Base-by-base conservation (phyloP, 2,113 vertebrate species). In the Lepisosteus oculatus region DNA sequence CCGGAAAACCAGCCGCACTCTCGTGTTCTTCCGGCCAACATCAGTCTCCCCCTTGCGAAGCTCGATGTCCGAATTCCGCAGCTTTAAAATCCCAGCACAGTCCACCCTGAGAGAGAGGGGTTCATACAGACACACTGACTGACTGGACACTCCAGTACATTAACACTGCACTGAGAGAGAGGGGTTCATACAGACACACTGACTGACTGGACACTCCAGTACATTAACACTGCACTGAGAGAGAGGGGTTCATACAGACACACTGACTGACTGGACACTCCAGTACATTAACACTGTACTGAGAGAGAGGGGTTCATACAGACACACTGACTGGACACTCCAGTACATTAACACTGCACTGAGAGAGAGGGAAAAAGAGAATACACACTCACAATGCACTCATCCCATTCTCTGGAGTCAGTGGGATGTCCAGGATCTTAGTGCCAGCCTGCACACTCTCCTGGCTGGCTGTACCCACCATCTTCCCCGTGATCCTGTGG, bases 61-160 rank as follows among this genome's bases (percentile, higher is more conserved):
- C 82, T 97, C 95, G 2, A 97, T 97, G 88, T 97, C 95, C 0
- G 95, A 97, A 82, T 97, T 97, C 72, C 95, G 91, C 77, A 97
- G 85, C 84, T 97, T 97, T 80, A 97, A 85, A 75, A 97, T 97
- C 55, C 95, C 95, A 0, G 95, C 95, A 45, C 95, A 97, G 85
- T 97, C 95, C 7, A 97, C 96, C 72, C 95, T 97, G 72, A 6
- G 17, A 74, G 41, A 76, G 55, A 76, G 41, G 74, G 55, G 4
- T 29, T 29, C 17, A 29, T 29, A 29, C 17, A 29, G 17, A 42
- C 54, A 1, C 14, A 62, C 43, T 4, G 6, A 3, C 12, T 42
- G 15, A 15, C 43, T 13, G 8, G 43, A n/a, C 13, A 70, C 9
- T 29, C 17, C 17, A 29, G 0, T 29, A 29, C 17, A 29, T 29